Base-by-base conservation (phyloP, 2,797 vertebrate species). In the Brotula barbata region DNA sequence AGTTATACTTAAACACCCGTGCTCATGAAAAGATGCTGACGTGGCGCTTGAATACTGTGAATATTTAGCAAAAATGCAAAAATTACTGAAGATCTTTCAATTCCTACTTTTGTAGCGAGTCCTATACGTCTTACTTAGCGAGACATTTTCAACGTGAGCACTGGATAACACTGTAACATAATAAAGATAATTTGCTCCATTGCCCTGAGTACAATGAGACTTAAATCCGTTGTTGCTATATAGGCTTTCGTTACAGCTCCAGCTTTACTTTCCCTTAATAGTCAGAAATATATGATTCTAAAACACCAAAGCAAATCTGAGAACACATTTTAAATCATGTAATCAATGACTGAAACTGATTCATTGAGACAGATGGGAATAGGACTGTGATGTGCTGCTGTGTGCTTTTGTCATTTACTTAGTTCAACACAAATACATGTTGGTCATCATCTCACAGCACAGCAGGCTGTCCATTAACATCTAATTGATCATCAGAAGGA, bases 401-500 rank as follows among this genome's bases (percentile, higher is more conserved):
- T 69, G 41, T 64, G 48, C 49, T 68, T 73, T 73, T 63, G 78
- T 79, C 66, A 85, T 86, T 86, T 84, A 73, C 66, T 82, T 77
- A 75, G 76, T 81, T 79, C 73, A 82, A 84, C 62, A 84, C 67
- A 85, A 73, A 76, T 82, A 77, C 81, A 85, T 60, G 83, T 79
- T 84, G 82, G 87, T 84, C 81, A 89, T 91, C 85, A 83, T 84
- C 80, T 79, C 68, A 71, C 69, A 71, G 81, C 88, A 86, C 89
- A 90, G 91, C 90, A 80, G 87, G 88, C 71, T 83, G 80, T 88
- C 90, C 87, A 89, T 91, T 90, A 90, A 87, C 53, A 84, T 88
- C 89, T 90, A 89, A 91, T 90, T 90, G 89, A 91, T 92, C 89
- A 89, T 90, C 89, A 91, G 77, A 90, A 89, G 74, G 70, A 90